phyloP scores from a whole-genome alignment of 2,113 vertebrate genomes.

The Amblyopsis rosae region DNA sequence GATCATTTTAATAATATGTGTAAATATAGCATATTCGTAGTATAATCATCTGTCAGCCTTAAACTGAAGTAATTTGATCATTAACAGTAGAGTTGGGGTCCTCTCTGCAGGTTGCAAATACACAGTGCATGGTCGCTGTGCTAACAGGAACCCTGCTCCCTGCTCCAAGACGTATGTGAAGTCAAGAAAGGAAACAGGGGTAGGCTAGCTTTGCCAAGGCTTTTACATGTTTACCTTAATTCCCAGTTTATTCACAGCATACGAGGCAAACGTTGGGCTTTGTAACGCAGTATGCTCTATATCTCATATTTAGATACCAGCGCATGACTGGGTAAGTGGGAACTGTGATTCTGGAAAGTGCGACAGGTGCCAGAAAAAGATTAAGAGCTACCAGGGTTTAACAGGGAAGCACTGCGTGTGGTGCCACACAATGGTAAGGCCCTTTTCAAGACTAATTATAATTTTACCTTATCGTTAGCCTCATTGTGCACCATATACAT shows the following conservation, averaged over 20 bases:
- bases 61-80: background rate
- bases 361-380: constrained; percentile 89
- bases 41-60: background rate
- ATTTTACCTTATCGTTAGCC: too few relatives aligned
- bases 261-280: constrained; percentile 1
- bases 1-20: background rate
- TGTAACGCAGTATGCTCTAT: constrained; percentile 9
- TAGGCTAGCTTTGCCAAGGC: constrained; percentile 62
- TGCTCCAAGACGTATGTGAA: constrained; percentile 91
- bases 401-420: constrained; percentile 90
- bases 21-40: background rate
- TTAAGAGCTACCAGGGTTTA: constrained; percentile 79
- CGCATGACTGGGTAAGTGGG: constrained; percentile 88
- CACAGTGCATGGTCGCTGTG: constrained; percentile 89
- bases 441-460: background rate
- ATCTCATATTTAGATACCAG: constrained; percentile 72
- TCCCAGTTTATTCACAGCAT: background rate
- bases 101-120: constrained; percentile 84
- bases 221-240: background rate
- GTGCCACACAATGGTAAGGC: constrained; percentile 87
- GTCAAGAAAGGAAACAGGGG: constrained; percentile 88
- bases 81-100: background rate
- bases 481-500: too few relatives aligned
- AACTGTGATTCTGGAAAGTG: constrained; percentile 86
- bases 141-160: constrained; percentile 82